Evolutionary conservation across 2,888 invertebrate genomes (phyloP), one percentile per base, ranked within the genome.

Genomic region (Catocala nupta): DNA sequence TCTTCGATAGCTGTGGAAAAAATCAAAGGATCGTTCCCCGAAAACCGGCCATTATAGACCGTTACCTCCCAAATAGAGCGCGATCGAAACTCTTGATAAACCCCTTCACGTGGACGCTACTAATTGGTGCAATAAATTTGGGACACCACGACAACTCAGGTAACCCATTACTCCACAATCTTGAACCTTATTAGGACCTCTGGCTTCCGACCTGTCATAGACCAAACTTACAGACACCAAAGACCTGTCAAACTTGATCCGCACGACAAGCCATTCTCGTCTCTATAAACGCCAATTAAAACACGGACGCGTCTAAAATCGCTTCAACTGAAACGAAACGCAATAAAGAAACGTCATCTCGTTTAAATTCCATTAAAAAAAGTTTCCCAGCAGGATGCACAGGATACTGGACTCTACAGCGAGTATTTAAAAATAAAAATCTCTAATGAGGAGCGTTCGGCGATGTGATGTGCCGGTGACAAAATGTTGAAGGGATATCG

Each of bases 81-180:
- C 81, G 94, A 93, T 93, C 82, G 78, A 86, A 82, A 79, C 81
- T 71, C 64, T 50, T 78, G 93, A 93, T 93, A 92, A 91, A 85
- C 89, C 84, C 90, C 81, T 91, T 89, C 91, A 88, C 85, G 90
- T 87, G 85, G 91, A 82, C 89, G 81, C 88, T 88, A 92, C 94
- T 94, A 94, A 94, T 94, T 94, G 93, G 92, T 83, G 90, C 88
- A 92, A 93, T 94, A 94, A 93, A 94, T 94, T 84, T 91, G 79
- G 82, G 79, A 86, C 84, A 84, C 84, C 82, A 85, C 85, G 88
- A 89, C 90, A 89, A 88, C 83, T 84, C 80, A 71, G 80, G 82
- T 86, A 87, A 84, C 84, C 83, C 80, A 82, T 84, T 84, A 83
- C 81, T 82, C 73, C 81, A 75, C 71, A 81, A 81, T 81, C 83